Conservation (phyloP, 2,113 vertebrate species). For the Epinephelus lanceolatus region DNA sequence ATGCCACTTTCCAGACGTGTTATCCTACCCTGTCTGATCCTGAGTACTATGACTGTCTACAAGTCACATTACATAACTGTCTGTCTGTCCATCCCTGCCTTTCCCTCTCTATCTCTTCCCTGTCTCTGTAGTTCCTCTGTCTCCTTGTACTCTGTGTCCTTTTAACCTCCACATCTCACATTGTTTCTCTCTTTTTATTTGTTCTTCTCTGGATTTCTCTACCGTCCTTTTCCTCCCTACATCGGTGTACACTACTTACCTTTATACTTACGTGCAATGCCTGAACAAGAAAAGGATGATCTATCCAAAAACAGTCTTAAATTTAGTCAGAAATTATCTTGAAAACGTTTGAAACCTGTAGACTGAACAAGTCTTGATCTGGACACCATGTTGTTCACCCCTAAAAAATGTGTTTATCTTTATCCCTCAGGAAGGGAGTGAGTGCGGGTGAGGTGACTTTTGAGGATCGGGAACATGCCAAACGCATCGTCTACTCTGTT, state of each 20-base stretch:
- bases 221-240: not conserved
- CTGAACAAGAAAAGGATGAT: too few species aligned
- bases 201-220: not conserved
- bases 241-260: too few species aligned
- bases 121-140: not conserved
- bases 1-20: constrained; percentile 63
- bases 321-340: too few species aligned
- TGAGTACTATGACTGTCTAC: constrained; percentile 42
- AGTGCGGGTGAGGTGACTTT: constrained; percentile 81
- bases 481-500: constrained; percentile 90
- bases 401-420: not conserved
- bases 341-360: too few species aligned
- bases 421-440: constrained; percentile 87
- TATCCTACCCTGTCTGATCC: constrained; percentile 57
- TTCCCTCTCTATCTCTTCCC: not conserved
- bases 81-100: constrained; percentile 18
- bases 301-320: too few species aligned
- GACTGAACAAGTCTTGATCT: not conserved
- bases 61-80: constrained; percentile 69
- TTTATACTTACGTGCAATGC: too few species aligned
- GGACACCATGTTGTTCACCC: not conserved
- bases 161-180: constrained; percentile 15
- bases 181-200: not conserved
- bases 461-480: constrained; percentile 89
- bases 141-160: constrained; percentile 17